phyloP scores from a whole-genome alignment of 2,113 vertebrate genomes.

The Illadopsis cleaveri region DNA sequence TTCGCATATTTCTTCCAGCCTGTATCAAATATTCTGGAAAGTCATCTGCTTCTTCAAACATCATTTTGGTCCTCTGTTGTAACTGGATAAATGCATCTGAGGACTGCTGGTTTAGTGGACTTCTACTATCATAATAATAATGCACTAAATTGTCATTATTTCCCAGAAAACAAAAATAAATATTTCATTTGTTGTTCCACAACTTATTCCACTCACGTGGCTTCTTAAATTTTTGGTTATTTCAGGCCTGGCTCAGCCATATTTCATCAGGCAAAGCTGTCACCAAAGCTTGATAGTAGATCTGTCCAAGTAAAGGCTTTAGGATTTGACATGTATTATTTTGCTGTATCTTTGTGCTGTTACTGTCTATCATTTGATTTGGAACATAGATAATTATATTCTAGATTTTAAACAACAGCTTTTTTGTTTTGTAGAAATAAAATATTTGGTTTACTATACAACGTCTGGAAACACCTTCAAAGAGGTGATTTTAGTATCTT shows the following conservation, averaged over 20 bases:
- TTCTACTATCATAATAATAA: not conserved
- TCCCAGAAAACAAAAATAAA: not conserved
- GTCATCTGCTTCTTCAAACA: conserved; percentile 5
- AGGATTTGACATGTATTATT: conserved; percentile 11
- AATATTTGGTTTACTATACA: conserved; percentile 50
- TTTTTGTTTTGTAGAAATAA: conserved; percentile 18
- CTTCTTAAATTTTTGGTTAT: conserved; percentile 17
- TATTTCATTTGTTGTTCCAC: not conserved
- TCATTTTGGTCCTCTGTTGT: not conserved
- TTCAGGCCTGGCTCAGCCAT: conserved; percentile 8
- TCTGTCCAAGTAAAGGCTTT: conserved; percentile 14
- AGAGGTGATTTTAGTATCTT: conserved; percentile 66
- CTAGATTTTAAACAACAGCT: conserved; percentile 34
- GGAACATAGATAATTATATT: conserved; percentile 52
- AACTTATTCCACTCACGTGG: not conserved
- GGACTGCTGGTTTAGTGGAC: not conserved
- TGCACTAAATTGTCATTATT: not conserved
- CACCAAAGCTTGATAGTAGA: not conserved
- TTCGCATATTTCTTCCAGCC: not conserved
- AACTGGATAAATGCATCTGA: not conserved
- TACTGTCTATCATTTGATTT: conserved; percentile 38
- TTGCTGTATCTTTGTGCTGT: not conserved
- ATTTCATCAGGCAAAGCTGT: not conserved
- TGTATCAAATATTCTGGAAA: conserved; percentile 48
- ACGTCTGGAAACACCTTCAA: conserved; percentile 61